Evolutionary conservation across 2,113 vertebrate genomes (phyloP).

Genomic region (Gallinago paraguaiae): DNA sequence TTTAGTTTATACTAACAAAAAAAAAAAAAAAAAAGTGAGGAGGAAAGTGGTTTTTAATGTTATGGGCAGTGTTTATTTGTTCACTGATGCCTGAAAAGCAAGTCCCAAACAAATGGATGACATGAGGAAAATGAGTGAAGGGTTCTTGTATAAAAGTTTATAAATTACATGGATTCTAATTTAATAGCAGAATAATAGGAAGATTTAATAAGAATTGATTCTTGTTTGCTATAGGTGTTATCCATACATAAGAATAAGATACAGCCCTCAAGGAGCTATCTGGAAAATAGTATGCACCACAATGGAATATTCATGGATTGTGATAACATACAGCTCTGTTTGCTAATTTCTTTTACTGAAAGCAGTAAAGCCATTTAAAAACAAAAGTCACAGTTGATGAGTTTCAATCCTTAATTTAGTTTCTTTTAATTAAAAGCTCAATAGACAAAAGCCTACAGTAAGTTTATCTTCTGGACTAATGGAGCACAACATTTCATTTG

Average conservation of each 20-base stretch:
- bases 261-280: background rate
- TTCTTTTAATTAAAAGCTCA: slow-evolving; percentile 66
- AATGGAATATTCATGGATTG: slow-evolving; percentile 28
- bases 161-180: background rate
- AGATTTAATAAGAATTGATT: background rate
- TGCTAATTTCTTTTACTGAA: slow-evolving; percentile 14
- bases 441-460: slow-evolving; percentile 30
- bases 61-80: background rate
- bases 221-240: background rate
- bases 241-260: background rate
- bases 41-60: background rate
- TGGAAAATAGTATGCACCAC: background rate
- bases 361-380: slow-evolving; percentile 38
- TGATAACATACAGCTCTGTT: slow-evolving; percentile 8
- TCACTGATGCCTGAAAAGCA: background rate
- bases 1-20: background rate
- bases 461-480: slow-evolving; percentile 60
- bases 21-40: background rate
- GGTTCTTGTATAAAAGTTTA: background rate
- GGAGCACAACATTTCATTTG: slow-evolving; percentile 46
- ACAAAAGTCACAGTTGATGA: slow-evolving; percentile 34
- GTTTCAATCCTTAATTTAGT: slow-evolving; percentile 42
- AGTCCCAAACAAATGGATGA: background rate
- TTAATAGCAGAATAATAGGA: background rate
- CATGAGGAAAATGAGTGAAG: background rate